Evolutionary conservation across 1,140 invertebrate genomes (phyloP).

Genomic region (Pemphigus obesinymphae): DNA sequence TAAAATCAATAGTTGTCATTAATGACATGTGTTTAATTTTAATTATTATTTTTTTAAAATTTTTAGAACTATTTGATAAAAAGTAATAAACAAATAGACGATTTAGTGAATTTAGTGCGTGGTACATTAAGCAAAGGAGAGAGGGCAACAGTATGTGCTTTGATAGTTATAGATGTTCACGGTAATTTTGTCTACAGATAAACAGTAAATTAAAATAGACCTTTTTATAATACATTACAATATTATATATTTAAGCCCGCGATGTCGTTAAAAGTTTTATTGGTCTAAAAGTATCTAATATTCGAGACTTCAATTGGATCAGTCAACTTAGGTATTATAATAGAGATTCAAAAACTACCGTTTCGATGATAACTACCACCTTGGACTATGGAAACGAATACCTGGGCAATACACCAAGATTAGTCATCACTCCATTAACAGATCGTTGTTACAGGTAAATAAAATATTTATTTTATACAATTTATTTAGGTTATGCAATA

Average conservation of each 20-base stretch:
- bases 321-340: constrained; percentile 90
- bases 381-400: constrained; percentile 86
- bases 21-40: background rate
- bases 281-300: constrained; percentile 58
- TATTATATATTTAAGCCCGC: constrained; percentile 57
- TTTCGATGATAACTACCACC: constrained; percentile 65
- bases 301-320: constrained; percentile 86
- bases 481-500: too few relatives aligned
- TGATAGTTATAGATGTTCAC: constrained; percentile 92
- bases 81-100: constrained; percentile 75
- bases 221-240: background rate
- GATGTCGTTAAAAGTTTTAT: constrained; percentile 74
- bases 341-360: constrained; percentile 64
- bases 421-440: constrained; percentile 82
- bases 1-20: constrained; percentile 43
- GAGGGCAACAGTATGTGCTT: constrained; percentile 74
- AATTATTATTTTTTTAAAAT: too few relatives aligned
- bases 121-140: constrained; percentile 70
- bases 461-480: too few relatives aligned
- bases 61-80: constrained; percentile 60
- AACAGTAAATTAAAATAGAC: background rate
- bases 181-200: constrained; percentile 55
- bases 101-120: constrained; percentile 74
- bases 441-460: constrained; percentile 77
- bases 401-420: constrained; percentile 73